Conservation (phyloP, 2,113 vertebrate species). For the Brienomyrus brachyistius region DNA sequence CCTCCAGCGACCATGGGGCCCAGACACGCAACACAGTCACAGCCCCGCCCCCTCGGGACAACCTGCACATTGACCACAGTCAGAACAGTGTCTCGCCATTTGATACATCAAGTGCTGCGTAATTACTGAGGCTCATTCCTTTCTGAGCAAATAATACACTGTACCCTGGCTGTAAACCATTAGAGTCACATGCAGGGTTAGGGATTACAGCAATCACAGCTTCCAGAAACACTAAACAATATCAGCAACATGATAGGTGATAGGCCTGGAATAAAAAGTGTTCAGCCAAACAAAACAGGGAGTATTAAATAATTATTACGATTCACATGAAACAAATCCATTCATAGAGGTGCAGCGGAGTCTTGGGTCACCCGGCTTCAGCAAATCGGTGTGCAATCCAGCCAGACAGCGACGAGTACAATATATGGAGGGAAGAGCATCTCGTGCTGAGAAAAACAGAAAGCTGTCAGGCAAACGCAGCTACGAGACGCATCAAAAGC, state of each 20-base stretch:
- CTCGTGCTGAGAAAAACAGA: neutral
- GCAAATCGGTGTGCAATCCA: neutral
- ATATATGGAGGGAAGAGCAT: neutral
- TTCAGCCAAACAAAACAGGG: neutral
- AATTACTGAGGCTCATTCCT: neutral
- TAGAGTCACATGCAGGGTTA: neutral
- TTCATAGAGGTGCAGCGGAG: neutral
- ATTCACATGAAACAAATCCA: neutral
- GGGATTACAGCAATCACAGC: neutral
- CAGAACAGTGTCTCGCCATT: neutral
- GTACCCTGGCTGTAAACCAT: neutral
- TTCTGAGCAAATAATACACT: neutral
- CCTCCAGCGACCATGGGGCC: neutral
- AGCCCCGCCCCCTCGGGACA: neutral
- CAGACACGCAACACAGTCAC: neutral
- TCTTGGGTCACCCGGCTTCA: neutral
- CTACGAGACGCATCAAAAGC: neutral
- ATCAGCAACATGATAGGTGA: neutral
- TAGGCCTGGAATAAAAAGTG: neutral
- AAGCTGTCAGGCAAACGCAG: neutral
- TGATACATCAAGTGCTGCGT: neutral
- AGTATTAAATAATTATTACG: neutral
- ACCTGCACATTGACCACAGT: neutral
- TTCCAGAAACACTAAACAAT: neutral
- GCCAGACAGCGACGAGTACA: neutral